Percentiles rank a stretch among this genome's conserved stretches.
Evolutionary conservation across 2,113 vertebrate species (phyloP).

Genomic region (Eudyptes chrysolophus): DNA sequence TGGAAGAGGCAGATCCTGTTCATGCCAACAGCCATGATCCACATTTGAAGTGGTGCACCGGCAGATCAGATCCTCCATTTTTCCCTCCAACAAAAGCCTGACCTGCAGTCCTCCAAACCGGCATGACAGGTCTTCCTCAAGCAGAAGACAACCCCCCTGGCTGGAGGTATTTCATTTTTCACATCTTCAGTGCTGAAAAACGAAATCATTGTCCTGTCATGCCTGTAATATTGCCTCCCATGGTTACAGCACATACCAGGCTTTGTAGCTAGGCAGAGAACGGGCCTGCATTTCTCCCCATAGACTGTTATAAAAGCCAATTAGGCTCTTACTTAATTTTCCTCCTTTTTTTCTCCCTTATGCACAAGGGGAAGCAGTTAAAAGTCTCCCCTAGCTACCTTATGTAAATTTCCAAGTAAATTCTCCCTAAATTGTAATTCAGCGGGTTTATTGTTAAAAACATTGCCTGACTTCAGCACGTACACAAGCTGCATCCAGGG

Average conservation of each 20-base stretch:
- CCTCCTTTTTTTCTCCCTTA: not conserved
- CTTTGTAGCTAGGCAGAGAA: conserved; percentile 40
- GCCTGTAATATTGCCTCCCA: conserved; percentile 46
- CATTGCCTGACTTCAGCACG: not conserved
- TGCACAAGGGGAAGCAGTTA: not conserved
- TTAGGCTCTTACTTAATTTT: conserved; percentile 60
- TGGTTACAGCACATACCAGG: conserved; percentile 55
- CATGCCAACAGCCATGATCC: not conserved
- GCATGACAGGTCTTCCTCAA: not conserved
- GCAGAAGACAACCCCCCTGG: not conserved
- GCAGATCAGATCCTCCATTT: not conserved
- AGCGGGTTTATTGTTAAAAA: not conserved
- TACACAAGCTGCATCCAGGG: not conserved
- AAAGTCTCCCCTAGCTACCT: conserved; percentile 6
- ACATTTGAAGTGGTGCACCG: not conserved
- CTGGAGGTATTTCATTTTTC: conserved; percentile 34
- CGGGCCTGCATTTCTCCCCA: conserved; percentile 2
- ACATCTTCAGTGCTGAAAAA: conserved; percentile 19
- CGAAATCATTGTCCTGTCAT: conserved; percentile 31
- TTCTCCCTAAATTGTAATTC: not conserved
- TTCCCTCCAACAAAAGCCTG: not conserved
- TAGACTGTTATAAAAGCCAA: conserved; percentile 47
- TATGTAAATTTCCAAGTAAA: conserved; percentile 29
- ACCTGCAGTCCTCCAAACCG: not conserved
- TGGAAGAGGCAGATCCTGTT: not conserved